Evolutionary conservation across 2,797 vertebrate species (phyloP).

Genomic region (Amblyopsis hoosieri): DNA sequence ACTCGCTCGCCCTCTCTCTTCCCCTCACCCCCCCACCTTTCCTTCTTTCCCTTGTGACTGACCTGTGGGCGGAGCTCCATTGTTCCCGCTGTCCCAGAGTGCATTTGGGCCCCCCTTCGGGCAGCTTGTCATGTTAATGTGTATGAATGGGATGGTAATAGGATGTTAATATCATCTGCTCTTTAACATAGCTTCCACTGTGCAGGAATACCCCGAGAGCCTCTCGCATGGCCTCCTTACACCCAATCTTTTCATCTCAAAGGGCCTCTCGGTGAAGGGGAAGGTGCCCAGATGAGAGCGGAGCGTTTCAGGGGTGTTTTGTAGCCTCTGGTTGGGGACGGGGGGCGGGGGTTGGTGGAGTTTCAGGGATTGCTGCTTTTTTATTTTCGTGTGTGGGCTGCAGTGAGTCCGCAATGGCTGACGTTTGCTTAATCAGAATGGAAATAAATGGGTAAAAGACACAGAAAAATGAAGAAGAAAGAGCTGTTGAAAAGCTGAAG

Average conservation of each 20-base stretch:
- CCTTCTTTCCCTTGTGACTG: constrained; percentile 22
- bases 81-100: constrained; percentile 48
- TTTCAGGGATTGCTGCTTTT: neutral
- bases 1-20: constrained; percentile 6
- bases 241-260: constrained; percentile 18
- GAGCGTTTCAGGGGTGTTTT: neutral
- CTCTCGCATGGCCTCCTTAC: constrained; percentile 7
- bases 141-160: constrained; percentile 69
- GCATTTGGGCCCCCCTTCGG: constrained; percentile 47
- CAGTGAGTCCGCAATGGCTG: neutral
- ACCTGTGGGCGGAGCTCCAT: constrained; percentile 54
- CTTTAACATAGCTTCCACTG: constrained; percentile 69
- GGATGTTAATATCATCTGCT: constrained; percentile 70
- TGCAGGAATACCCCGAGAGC: constrained; percentile 34
- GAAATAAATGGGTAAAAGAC: neutral
- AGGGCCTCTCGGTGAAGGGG: constrained; percentile 1
- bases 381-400: neutral
- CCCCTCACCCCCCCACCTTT: constrained; percentile 5
- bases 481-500: neutral
- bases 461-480: neutral
- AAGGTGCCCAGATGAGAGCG: neutral
- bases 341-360: neutral
- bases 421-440: neutral
- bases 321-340: neutral
- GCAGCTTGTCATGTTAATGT: constrained; percentile 72